phyloP scores from a whole-genome alignment of 2,113 vertebrate species.

The Cyphomyrus plagiostoma region DNA sequence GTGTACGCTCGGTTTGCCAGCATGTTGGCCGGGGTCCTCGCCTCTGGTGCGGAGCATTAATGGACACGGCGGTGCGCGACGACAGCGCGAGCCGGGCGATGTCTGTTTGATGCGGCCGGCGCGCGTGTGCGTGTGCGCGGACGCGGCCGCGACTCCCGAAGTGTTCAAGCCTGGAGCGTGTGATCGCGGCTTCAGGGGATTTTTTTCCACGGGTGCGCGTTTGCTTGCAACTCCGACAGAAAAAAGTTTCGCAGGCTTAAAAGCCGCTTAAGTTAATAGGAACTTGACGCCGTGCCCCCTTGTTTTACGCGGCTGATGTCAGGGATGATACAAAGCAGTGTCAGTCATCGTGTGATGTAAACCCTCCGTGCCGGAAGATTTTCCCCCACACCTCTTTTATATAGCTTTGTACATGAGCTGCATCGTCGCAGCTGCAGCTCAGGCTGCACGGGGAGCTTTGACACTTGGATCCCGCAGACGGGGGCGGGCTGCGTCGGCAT shows the following conservation, averaged over 20 bases:
- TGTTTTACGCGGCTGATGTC: conserved; percentile 36
- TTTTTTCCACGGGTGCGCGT: background rate
- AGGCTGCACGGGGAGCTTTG: conserved; percentile 24
- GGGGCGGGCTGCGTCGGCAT: conserved; percentile 18
- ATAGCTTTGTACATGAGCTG: background rate
- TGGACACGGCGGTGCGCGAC: conserved; percentile 29
- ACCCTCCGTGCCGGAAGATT: conserved; percentile 26
- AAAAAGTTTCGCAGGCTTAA: conserved; percentile 32
- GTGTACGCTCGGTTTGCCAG: conserved; percentile 10
- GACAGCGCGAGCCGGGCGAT: conserved; percentile 26
- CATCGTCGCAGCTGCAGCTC: conserved; percentile 29
- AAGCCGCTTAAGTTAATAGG: conserved; percentile 21
- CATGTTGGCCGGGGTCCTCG: conserved; percentile 31
- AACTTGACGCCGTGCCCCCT: conserved; percentile 32
- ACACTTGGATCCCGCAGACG: conserved; percentile 33
- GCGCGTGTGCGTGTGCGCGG: conserved; percentile 6
- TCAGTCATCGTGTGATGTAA: conserved; percentile 30
- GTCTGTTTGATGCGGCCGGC: conserved; percentile 10
- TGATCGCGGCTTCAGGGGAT: background rate
- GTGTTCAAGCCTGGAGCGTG: background rate
- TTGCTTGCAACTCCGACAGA: background rate
- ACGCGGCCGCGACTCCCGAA: background rate
- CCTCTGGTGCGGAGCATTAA: conserved; percentile 35
- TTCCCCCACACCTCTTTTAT: background rate
- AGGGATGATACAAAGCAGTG: conserved; percentile 34